Percentiles rank a stretch among this genome's conserved stretches.
Evolutionary conservation across 1,140 invertebrate species (phyloP).

Genomic region (Monomorium pharaonis): DNA sequence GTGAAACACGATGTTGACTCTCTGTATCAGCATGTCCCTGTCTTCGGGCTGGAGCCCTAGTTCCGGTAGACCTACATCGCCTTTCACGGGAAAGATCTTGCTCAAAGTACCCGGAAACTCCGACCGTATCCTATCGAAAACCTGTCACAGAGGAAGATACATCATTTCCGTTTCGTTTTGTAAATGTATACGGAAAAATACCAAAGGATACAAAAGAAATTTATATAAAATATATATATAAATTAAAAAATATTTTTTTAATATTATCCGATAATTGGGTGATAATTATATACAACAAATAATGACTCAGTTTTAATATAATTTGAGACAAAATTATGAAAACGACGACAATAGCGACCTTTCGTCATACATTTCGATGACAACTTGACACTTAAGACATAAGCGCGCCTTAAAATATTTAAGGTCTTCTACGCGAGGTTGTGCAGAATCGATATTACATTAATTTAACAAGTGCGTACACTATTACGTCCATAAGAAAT

Average conservation of each 20-base stretch:
- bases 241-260: no score
- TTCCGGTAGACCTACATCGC: conserved; percentile 88
- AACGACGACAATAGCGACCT: conserved; percentile 1
- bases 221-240: no score
- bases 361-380: neutral
- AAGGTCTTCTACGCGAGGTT: neutral
- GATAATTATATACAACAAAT: no score
- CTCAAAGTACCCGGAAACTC: conserved; percentile 88
- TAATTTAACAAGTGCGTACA: neutral
- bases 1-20: conserved; percentile 96
- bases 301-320: no score
- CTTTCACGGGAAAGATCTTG: conserved; percentile 92
- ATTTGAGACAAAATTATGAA: neutral
- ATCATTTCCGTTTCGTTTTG: neutral
- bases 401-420: conserved; percentile 6
- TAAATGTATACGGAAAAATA: neutral
- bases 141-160: conserved; percentile 82
- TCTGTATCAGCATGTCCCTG: conserved; percentile 87
- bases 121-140: conserved; percentile 90
- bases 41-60: conserved; percentile 88
- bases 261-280: no score
- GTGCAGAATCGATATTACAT: conserved; percentile 25
- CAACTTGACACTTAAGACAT: conserved; percentile 24
- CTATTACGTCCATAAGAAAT: conserved; percentile 8
- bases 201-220: neutral